Evolutionary conservation across 53 echinoderm and acorn worm genomes (phyloP), one percentile per base, ranked within the genome.

Genomic region (Henricia sp.): DNA sequence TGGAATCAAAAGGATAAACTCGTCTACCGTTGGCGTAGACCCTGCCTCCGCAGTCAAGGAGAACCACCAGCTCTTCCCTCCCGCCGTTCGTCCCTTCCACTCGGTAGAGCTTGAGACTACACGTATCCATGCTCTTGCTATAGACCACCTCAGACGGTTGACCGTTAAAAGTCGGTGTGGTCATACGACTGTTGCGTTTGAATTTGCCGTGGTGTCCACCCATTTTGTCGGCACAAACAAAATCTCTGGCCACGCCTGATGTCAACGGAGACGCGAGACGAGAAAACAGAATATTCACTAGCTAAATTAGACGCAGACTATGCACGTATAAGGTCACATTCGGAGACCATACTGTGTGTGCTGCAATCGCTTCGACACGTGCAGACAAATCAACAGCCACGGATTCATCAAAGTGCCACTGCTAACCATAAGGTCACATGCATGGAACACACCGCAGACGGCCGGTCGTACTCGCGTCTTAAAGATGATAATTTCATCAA

Each of bases 21-120:
- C 91, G 84, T 35, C 92, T 91, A 1, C 96, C 96, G 66, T 96
- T 96, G 23, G 96, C 93, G 43, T 96, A 96, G 37, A 96, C 96
- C 51, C 93, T 83, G 0, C 96, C 96, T 1, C 96, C 96, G 75
- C 96, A 96, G 64, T 96, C 96, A 9, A 96, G 63, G 51, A 96
- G 77, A 16, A 93, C 96, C 17, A 96, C 96, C 19, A 96, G 91
- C 52, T 95, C 92, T 23, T 95, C 95, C 24, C 90, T 88, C 23
- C 80, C 54, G 32, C 72, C 48, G 19, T 51, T 68, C 6, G 70
- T 63, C 6, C 88, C 74, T 41, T 96, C 96, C 35, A 91, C 89
- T 8, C 93, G 89, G 71, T 96, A 96, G 16, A 96, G 57, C 67
- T 96, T 96, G 36, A 96, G 82, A 74, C 96, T 96, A 35, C 96